Percentiles rank a stretch among this genome's conserved stretches.
Conservation (phyloP, 1,140 invertebrate genomes). For the Chymomyza costata region DNA sequence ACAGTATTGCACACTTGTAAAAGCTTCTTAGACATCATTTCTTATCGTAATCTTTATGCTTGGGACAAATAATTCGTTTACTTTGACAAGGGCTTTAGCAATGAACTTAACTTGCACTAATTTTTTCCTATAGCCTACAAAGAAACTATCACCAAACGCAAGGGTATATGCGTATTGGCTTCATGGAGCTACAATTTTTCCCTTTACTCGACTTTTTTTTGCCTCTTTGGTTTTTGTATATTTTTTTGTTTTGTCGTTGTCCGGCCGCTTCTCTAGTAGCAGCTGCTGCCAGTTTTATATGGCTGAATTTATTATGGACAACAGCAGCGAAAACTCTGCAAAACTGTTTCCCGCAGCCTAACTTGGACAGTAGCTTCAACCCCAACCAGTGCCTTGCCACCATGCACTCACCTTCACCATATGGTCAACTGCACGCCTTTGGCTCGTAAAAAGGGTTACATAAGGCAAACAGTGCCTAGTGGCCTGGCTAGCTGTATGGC, state of each 20-base stretch:
- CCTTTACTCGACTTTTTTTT: conserved; percentile 1
- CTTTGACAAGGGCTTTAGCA: too few species aligned
- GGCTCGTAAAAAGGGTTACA: conserved; percentile 67
- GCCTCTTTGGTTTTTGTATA: conserved; percentile 23
- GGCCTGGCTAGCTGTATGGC: conserved; percentile 14
- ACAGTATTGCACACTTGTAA: too few species aligned
- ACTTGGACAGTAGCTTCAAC: conserved; percentile 19
- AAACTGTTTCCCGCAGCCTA: conserved; percentile 31
- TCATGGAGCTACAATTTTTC: too few species aligned
- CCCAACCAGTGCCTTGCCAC: conserved; percentile 26
- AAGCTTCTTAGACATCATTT: too few species aligned
- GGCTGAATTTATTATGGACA: conserved; percentile 67
- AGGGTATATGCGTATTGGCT: too few species aligned
- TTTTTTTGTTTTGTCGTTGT: conserved; percentile 48
- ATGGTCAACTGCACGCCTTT: conserved; percentile 66
- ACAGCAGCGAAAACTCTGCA: conserved; percentile 48
- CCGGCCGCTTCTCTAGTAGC: too few species aligned
- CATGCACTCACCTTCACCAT: conserved; percentile 55
- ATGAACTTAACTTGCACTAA: too few species aligned
- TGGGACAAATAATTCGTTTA: too few species aligned
- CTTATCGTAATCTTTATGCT: too few species aligned
- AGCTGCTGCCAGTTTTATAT: conserved; percentile 70
- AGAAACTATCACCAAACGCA: too few species aligned
- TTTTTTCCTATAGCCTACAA: too few species aligned
- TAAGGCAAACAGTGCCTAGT: conserved; percentile 26